A percentile compares a stretch with the other conserved stretches of the same genome.
phyloP scores from a whole-genome alignment of 2,113 vertebrate species.

The Scophthalmus maximus region DNA sequence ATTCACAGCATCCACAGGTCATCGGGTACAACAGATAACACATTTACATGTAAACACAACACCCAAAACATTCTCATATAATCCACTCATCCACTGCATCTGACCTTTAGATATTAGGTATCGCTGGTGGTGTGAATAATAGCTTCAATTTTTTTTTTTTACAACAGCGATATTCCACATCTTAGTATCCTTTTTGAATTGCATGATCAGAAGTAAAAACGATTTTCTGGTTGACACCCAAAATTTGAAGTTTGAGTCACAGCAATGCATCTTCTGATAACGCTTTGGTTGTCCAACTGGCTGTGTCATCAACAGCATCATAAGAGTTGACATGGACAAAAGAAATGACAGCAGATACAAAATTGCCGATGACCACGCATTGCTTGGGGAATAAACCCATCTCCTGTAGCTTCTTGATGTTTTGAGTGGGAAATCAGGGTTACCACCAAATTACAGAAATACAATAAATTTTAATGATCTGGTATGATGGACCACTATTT shows the following conservation, averaged over 20 bases:
- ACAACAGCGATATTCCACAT: too few species aligned
- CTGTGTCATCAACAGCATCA: neutral
- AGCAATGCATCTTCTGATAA: constrained; percentile 15
- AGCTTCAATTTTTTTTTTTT: too few species aligned
- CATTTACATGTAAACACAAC: too few species aligned
- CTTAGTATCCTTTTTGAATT: neutral
- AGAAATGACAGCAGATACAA: constrained; percentile 13
- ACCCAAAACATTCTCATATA: neutral
- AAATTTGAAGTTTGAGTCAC: neutral
- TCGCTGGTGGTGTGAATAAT: too few species aligned
- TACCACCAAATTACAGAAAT: neutral
- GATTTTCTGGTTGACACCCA: neutral
- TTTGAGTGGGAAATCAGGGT: neutral
- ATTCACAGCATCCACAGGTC: too few species aligned
- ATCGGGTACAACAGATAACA: too few species aligned
- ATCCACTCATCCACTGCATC: neutral
- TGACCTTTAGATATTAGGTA: too few species aligned
- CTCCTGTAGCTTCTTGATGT: neutral
- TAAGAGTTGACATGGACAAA: constrained; percentile 14
- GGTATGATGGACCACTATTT: neutral
- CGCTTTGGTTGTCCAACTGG: neutral
- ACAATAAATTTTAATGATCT: neutral
- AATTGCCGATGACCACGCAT: neutral
- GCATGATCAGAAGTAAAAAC: neutral
- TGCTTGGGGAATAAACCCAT: neutral